These are phyloP conservation scores for Tuberolachnus salignus DNA, from an alignment of 2,888 invertebrate species.

Conservation along the genomic window DNA sequence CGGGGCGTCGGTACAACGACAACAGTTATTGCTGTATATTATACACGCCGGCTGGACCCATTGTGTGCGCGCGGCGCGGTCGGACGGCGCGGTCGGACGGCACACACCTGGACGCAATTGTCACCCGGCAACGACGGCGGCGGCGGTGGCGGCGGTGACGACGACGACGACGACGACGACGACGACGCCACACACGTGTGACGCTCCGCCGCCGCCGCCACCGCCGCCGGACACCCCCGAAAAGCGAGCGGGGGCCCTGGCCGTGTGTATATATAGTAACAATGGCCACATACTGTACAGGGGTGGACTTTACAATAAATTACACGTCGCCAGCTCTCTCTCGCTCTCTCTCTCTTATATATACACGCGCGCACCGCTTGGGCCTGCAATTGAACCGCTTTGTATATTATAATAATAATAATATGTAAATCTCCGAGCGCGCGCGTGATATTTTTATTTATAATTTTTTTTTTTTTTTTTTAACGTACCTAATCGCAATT, in stretches of 20 bases:
- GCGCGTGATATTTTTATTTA: slow-evolving; percentile 32
- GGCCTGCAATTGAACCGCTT: slow-evolving; percentile 46
- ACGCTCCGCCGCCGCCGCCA: slow-evolving; percentile 29
- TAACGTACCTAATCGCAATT: slow-evolving; percentile 17
- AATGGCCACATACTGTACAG: slow-evolving; percentile 26
- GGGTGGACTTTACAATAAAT: slow-evolving; percentile 55
- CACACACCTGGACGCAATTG: slow-evolving; percentile 53
- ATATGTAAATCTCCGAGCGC: slow-evolving; percentile 44
- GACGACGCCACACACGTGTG: slow-evolving; percentile 52
- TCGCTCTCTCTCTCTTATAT: neutral
- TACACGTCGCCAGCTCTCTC: slow-evolving; percentile 28
- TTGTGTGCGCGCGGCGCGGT: slow-evolving; percentile 38
- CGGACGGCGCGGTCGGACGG: neutral
- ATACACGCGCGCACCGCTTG: neutral
- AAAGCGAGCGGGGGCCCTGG: slow-evolving; percentile 30
- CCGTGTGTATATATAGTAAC: slow-evolving; percentile 19
- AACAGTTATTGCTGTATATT: slow-evolving; percentile 56
- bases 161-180: slow-evolving; percentile 38
- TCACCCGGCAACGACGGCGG: slow-evolving; percentile 42
- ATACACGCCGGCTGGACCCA: slow-evolving; percentile 56
- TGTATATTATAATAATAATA: too few species aligned
- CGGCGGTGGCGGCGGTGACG: too few species aligned
- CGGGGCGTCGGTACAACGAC: slow-evolving; percentile 52
- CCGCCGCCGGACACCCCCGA: slow-evolving; percentile 37
- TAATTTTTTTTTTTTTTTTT: slow-evolving; percentile 8